Percentiles rank a stretch among this genome's conserved stretches.
Conservation (phyloP, 2,113 vertebrate genomes). For the Sinocyclocheilus rhinocerous region DNA sequence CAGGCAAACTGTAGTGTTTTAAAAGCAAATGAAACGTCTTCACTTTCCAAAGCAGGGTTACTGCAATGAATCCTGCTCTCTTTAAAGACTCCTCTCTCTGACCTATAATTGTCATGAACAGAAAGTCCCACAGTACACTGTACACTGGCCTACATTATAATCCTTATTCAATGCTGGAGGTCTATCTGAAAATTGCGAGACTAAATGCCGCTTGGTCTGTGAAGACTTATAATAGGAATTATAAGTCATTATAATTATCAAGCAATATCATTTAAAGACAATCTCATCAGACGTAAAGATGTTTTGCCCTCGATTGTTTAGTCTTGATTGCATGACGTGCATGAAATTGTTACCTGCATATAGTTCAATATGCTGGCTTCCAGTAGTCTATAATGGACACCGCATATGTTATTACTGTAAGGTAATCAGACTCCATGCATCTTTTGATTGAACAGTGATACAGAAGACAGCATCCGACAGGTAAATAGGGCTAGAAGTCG, state of each 20-base stretch:
- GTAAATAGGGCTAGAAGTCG: not conserved
- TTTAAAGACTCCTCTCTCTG: not conserved
- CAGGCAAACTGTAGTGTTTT: conserved; percentile 71
- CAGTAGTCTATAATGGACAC: not conserved
- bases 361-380: conserved; percentile 8
- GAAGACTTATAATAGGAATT: too few relatives aligned
- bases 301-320: conserved; percentile 27
- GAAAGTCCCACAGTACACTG: not conserved
- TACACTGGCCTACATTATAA: conserved; percentile 58
- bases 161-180: conserved; percentile 68
- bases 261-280: conserved; percentile 66
- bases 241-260: too few relatives aligned
- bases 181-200: conserved; percentile 59
- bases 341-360: not conserved
- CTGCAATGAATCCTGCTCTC: not conserved
- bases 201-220: conserved; percentile 50
- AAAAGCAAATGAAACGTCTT: conserved; percentile 41
- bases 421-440: conserved; percentile 23
- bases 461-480: not conserved
- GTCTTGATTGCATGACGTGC: conserved; percentile 13
- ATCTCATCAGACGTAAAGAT: conserved; percentile 28
- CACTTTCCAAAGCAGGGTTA: not conserved
- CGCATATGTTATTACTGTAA: conserved; percentile 1
- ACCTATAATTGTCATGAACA: conserved; percentile 27
- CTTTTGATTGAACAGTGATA: not conserved